Conservation (phyloP, 2,113 vertebrate genomes). For the Pomatorhinus ruficollis region DNA sequence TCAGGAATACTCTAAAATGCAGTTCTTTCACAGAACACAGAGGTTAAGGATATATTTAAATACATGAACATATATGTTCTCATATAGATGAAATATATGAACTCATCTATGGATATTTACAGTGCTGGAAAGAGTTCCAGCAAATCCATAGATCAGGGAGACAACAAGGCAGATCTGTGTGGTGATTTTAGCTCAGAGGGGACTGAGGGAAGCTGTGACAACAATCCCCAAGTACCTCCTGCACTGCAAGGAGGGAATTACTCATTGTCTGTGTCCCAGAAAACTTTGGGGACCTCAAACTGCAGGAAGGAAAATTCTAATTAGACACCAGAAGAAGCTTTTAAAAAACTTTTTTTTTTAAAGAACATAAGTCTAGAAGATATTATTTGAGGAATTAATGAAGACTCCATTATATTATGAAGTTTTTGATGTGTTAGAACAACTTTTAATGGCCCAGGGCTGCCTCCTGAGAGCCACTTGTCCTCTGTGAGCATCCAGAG, state of each 20-base stretch:
- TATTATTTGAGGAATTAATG: neutral
- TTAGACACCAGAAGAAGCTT: neutral
- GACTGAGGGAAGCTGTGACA: neutral
- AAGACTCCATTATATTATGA: neutral
- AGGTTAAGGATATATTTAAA: neutral
- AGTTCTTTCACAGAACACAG: neutral
- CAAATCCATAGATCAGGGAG: neutral
- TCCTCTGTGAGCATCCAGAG: neutral
- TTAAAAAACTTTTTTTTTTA: neutral
- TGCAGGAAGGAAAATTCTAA: neutral
- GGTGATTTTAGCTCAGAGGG: neutral
- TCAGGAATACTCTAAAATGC: neutral
- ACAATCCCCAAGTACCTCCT: no score
- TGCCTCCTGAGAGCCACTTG: neutral
- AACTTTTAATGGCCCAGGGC: neutral
- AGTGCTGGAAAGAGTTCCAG: neutral
- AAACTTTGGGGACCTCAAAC: neutral
- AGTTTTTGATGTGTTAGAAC: neutral
- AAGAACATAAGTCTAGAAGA: neutral
- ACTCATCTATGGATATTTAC: neutral
- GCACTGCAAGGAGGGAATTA: neutral
- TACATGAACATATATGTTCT: neutral
- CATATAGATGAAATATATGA: neutral
- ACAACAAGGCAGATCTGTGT: no score
- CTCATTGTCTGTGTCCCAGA: fast-evolving